Evolutionary conservation across 2,797 vertebrate species (phyloP), one percentile per base, ranked within the genome.

Genomic region (Petrocephalus sullivani): DNA sequence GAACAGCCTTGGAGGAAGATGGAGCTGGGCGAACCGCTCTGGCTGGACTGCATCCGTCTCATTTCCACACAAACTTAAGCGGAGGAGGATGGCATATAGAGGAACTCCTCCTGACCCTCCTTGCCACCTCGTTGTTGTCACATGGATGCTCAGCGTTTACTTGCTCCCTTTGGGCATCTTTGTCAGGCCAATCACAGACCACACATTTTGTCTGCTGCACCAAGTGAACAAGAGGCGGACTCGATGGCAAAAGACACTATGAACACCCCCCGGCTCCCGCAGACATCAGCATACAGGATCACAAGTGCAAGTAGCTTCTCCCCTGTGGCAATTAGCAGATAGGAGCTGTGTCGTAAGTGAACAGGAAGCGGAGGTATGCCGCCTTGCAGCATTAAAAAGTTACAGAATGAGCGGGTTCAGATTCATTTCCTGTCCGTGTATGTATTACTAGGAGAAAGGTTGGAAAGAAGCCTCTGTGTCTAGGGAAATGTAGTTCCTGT

Each of bases 51-150:
- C 87, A n/a, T 57, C 86, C 33, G 61, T 53, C 84, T 60, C 87
- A 89, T 83, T 82, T 88, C 89, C 58, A 75, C 78, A 87, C 56
- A 51, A 87, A 88, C 87, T 28, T 54, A 1, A 85, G 85, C 56
- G 8, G 54, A 51, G 14, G 14, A 86, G 67, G 23, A 71, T 14
- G 9, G 51, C 4, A 84, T 53, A 28, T 37, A 51, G 9, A 85
- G 19, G 16, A 41, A 58, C 86, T 71, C 14, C 21, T 33, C 19
- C 16, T 49, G n/a, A 54, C 14, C 49, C 49, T 54, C 61, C 41
- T n/a, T 49, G 14, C 58, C 86, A 53, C 58, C 86, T 64, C 19
- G 2, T 33, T 60, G 85, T 60, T 56, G 28, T 58, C 84, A 19
- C 56, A 28, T 41, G 86, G 46, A 19, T 75, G 60, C 37, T 46